phyloP scores from a whole-genome alignment of 1,140 invertebrate species.

The Ceratosolen fusciceps region DNA sequence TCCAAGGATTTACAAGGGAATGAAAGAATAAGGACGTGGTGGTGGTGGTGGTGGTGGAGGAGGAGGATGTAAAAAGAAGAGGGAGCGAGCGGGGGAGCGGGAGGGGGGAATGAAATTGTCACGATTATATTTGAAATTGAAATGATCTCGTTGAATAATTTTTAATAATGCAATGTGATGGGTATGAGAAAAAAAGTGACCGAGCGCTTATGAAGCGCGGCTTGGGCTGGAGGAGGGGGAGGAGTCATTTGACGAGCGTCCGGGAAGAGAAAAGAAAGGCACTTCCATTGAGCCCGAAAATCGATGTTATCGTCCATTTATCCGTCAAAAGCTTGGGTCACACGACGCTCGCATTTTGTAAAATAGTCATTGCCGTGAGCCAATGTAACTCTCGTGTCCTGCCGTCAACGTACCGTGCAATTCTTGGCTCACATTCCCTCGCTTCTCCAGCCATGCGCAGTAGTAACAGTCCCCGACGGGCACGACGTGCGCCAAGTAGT shows the following conservation, averaged over 20 bases:
- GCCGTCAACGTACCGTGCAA: conserved; percentile 6
- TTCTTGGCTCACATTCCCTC: conserved; percentile 21
- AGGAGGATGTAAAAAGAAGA: not conserved
- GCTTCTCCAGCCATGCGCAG: conserved; percentile 16
- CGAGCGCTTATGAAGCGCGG: too few relatives aligned
- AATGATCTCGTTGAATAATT: not conserved
- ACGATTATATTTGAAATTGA: not conserved
- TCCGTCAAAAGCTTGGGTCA: not conserved
- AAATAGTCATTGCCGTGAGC: conserved; percentile 7
- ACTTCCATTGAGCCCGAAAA: not conserved
- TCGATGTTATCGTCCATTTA: conserved; percentile 16
- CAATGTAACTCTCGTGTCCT: not conserved
- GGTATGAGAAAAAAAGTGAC: too few relatives aligned
- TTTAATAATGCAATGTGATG: not conserved
- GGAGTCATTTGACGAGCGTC: not conserved
- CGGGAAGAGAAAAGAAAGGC: not conserved
- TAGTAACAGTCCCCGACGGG: conserved; percentile 29
- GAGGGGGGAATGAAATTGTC: too few relatives aligned
- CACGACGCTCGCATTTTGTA: conserved; percentile 21
- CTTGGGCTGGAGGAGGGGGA: not conserved
- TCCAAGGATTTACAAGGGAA: not conserved
- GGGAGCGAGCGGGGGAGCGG: too few relatives aligned
- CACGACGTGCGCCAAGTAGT: conserved; percentile 20
- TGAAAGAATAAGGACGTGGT: not conserved
- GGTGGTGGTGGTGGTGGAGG: not conserved